Base-by-base conservation (phyloP, 1,140 invertebrate species). In the Panagrolaimus sp. region DNA sequence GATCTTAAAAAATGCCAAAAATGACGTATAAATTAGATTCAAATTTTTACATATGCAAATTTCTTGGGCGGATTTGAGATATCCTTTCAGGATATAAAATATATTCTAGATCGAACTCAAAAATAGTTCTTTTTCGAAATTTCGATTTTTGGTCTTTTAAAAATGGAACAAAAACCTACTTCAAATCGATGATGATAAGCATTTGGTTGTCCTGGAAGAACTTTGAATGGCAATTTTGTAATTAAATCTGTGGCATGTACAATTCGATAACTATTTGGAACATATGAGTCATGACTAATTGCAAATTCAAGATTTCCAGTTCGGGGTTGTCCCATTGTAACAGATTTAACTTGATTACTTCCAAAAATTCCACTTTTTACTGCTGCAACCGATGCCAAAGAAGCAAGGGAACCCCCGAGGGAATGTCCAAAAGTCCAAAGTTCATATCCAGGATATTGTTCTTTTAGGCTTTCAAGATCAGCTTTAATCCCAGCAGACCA, bases 291-390 rank as follows among this genome's bases (percentile, higher is more conserved):
- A 58, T 77, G 76, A 8, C 44, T 21, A 15, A 10, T 21, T 9
- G 73, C 77, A 63, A 74, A 77, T 14, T 75, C 74, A 15, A 70
- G 47, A 58, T 76, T 71, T 21, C 76, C 77, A 12, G 79, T 77
- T 44, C 77, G 71, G 0, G 76, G 76, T 43, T 78, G 76, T 17
- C 76, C 76, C 58, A 76, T 77, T 12, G 52, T 58, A 21, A 21
- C 14, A 21, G 28, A 12, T 58, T 12, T n/a, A 17, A 58, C 52
- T 0, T 58, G 1, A 2, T n/a, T 1, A 5, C 10, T 8, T 0
- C 17, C 10, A 28, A 58, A 58, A 58, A 14, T 24, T 1, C 12
- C 28, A 12, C 28, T 21, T 8, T 21, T 14, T 12, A 58, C 52
- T 8, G 52, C 15, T 10, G 8, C 17, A 26, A 58, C 10, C 10